These are phyloP conservation scores for Mylabris sibirica DNA, from an alignment of 2,888 invertebrate genomes.

Conservation along the genomic window DNA sequence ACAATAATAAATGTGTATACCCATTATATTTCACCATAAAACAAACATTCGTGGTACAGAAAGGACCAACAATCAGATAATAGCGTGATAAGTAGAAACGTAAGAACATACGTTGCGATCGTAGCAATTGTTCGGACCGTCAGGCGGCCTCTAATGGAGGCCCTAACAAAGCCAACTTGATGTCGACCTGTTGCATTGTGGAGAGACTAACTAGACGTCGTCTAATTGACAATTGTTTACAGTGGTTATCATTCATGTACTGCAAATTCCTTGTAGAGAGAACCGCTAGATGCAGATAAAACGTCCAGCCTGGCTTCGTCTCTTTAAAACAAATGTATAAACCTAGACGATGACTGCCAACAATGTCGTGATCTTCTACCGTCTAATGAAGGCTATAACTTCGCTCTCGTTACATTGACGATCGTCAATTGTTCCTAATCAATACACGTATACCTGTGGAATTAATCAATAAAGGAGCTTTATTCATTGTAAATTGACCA, in stretches of 20 bases:
- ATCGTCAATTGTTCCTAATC: conserved; percentile 13
- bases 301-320: conserved; percentile 18
- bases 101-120: conserved; percentile 57
- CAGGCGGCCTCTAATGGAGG: conserved; percentile 55
- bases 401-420: conserved; percentile 35
- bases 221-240: conserved; percentile 63
- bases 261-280: conserved; percentile 59
- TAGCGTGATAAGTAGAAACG: conserved; percentile 57
- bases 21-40: not conserved
- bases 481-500: conserved; percentile 1
- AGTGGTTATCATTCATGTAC: conserved; percentile 61
- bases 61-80: conserved; percentile 50
- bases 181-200: conserved; percentile 58
- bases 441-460: conserved; percentile 3
- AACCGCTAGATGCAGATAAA: conserved; percentile 53
- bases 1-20: not conserved
- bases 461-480: not conserved
- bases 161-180: conserved; percentile 53
- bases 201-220: conserved; percentile 57
- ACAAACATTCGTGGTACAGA: conserved; percentile 2
- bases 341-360: not conserved
- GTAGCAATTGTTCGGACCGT: conserved; percentile 56
- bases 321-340: not conserved
- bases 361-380: conserved; percentile 46
- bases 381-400: conserved; percentile 53